Conservation (phyloP, 2,888 invertebrate genomes). For the Tetropium fuscum region DNA sequence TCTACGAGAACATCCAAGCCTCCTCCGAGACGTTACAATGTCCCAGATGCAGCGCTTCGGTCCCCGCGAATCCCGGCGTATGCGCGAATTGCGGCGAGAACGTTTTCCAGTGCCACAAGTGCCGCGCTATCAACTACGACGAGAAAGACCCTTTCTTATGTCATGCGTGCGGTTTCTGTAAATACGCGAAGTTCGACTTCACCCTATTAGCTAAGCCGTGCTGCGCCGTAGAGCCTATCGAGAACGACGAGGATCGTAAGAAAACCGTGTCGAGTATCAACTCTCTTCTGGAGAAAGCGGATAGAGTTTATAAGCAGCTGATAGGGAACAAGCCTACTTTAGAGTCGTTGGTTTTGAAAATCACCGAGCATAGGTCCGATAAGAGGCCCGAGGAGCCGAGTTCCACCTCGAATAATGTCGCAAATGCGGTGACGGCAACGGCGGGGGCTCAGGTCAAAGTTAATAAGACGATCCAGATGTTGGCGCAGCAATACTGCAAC, state of each 20-base stretch:
- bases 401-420: conserved; percentile 43
- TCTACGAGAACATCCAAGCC: conserved; percentile 95
- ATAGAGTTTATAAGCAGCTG: conserved; percentile 91
- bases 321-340: conserved; percentile 91
- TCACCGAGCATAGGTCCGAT: conserved; percentile 87
- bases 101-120: conserved; percentile 99
- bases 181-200: conserved; percentile 99
- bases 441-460: conserved; percentile 71
- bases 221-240: conserved; percentile 97
- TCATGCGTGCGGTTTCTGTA: conserved; percentile 98
- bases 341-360: conserved; percentile 87
- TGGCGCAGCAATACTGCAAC: conserved; percentile 95
- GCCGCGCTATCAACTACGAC: conserved; percentile 98
- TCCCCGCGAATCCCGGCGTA: conserved; percentile 97
- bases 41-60: conserved; percentile 89
- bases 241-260: conserved; percentile 95
- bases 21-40: conserved; percentile 82
- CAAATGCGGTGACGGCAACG: conserved; percentile 44
- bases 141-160: conserved; percentile 99
- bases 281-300: conserved; percentile 91
- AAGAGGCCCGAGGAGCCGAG: conserved; percentile 69
- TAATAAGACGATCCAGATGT: conserved; percentile 91
- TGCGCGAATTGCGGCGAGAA: conserved; percentile 98
- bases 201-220: conserved; percentile 91
- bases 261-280: conserved; percentile 95